These are phyloP conservation scores for Azorinus chamasolen DNA, from an alignment of 2,888 invertebrate species.

Conservation along the genomic window DNA sequence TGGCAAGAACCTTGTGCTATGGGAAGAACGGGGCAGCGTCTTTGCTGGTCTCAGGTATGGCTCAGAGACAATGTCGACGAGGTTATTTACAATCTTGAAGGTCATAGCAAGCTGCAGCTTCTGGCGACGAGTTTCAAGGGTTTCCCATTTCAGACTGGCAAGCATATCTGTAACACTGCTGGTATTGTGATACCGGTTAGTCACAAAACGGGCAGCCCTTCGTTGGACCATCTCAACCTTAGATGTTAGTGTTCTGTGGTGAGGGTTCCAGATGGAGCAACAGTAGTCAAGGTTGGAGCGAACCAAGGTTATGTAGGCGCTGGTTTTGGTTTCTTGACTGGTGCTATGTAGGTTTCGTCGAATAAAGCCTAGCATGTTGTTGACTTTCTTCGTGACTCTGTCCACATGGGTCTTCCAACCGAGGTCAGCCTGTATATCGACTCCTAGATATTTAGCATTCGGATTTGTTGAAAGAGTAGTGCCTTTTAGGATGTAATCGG, in stretches of 20 bases:
- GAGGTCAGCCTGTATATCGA: constrained; percentile 18
- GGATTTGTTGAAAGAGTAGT: background rate
- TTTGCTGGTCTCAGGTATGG: no score
- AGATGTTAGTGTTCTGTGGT: background rate
- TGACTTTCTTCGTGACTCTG: constrained; percentile 19
- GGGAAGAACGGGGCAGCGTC: no score
- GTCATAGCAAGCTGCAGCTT: no score
- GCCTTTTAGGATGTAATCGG: constrained; percentile 16
- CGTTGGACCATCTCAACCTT: constrained; percentile 16
- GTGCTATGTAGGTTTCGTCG: constrained; percentile 1
- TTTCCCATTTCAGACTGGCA: background rate
- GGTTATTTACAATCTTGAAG: no score
- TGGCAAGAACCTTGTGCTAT: no score
- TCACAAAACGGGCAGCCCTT: background rate
- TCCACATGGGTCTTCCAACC: constrained; percentile 24
- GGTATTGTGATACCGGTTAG: constrained; percentile 1
- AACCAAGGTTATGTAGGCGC: constrained; percentile 17
- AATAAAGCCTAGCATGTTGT: constrained; percentile 17
- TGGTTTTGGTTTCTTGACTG: constrained; percentile 9
- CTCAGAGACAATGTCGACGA: no score
- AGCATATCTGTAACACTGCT: constrained; percentile 5
- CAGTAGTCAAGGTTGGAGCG: constrained; percentile 21
- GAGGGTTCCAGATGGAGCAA: background rate
- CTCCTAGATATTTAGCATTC: constrained; percentile 24
- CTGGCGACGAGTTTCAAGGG: no score